phyloP scores from a whole-genome alignment of 1,140 invertebrate species.

The Coenobita brevimanus region DNA sequence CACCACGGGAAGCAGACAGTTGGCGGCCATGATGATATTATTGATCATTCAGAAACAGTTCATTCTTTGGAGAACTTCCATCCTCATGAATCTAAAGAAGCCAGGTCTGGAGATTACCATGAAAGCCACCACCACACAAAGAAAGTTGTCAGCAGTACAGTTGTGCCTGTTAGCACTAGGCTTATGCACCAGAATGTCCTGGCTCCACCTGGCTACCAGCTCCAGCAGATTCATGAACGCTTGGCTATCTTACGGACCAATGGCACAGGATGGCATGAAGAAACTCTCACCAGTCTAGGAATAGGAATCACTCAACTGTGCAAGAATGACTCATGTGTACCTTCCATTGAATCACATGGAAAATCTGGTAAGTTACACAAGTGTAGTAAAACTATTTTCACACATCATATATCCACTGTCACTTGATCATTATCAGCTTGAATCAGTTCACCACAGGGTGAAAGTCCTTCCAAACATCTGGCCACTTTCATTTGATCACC shows the following conservation, averaged over 20 bases:
- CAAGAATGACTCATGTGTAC: slow-evolving; percentile 34
- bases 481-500: no score
- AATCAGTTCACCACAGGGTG: no score
- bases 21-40: slow-evolving; percentile 30
- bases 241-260: slow-evolving; percentile 30
- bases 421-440: no score
- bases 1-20: slow-evolving; percentile 41
- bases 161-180: slow-evolving; percentile 19
- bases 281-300: slow-evolving; percentile 39
- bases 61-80: neutral
- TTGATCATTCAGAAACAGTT: slow-evolving; percentile 15
- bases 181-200: slow-evolving; percentile 27
- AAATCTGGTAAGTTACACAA: slow-evolving; percentile 50
- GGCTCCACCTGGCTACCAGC: slow-evolving; percentile 41
- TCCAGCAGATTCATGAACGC: slow-evolving; percentile 52
- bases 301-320: slow-evolving; percentile 45
- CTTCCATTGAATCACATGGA: slow-evolving; percentile 37
- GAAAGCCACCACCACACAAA: neutral
- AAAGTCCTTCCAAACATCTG: no score
- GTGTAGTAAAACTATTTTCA: no score
- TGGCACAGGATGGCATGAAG: slow-evolving; percentile 43
- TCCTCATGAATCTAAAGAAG: neutral
- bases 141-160: neutral
- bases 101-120: neutral
- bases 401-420: no score